Percentiles rank a stretch among this genome's conserved stretches.
phyloP scores from a whole-genome alignment of 1,140 invertebrate species.

The Papilio xuthus region DNA sequence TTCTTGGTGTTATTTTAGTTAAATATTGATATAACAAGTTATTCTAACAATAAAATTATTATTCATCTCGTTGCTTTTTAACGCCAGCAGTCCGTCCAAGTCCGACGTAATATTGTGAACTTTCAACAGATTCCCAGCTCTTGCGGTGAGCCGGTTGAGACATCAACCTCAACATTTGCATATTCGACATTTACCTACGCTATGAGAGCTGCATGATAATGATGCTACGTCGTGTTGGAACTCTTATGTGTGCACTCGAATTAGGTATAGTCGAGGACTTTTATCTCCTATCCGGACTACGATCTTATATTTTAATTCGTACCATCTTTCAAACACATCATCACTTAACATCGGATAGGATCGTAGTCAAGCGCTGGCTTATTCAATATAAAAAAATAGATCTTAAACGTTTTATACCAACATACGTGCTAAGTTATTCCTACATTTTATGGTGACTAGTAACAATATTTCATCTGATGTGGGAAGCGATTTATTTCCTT shows the following conservation, averaged over 20 bases:
- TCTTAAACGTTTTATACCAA: not conserved
- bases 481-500: not conserved
- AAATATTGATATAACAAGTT: not conserved
- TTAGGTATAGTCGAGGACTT: not conserved
- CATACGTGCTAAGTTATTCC: too few relatives aligned
- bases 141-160: constrained; percentile 33
- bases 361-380: too few relatives aligned
- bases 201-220: constrained; percentile 36
- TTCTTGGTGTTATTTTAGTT: not conserved
- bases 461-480: too few relatives aligned
- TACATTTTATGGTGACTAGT: too few relatives aligned
- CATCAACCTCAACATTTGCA: constrained; percentile 38
- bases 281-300: not conserved
- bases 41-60: not conserved
- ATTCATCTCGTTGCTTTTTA: not conserved
- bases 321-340: too few relatives aligned
- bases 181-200: constrained; percentile 38
- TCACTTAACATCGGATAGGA: too few relatives aligned
- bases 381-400: too few relatives aligned
- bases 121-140: constrained; percentile 30
- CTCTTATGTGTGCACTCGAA: constrained; percentile 20
- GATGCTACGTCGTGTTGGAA: constrained; percentile 28
- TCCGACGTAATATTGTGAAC: constrained; percentile 16
- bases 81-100: not conserved
- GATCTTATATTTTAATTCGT: too few relatives aligned